Base-by-base conservation (phyloP, 1,140 invertebrate species). In the Dendrolimus kikuchii region DNA sequence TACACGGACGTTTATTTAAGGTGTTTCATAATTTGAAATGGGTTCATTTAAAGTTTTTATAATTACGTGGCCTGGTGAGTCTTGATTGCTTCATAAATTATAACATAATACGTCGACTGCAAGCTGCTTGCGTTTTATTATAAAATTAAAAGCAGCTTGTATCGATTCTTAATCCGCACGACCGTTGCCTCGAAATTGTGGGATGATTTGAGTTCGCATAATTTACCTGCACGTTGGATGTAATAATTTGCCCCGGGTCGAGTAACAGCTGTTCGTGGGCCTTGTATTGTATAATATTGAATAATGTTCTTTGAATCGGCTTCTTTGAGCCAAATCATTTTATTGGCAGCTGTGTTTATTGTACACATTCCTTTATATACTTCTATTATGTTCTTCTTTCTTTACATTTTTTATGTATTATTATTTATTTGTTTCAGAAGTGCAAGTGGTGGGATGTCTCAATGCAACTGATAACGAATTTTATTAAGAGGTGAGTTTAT, bases 361-460 rank as follows among this genome's bases (percentile, higher is more conserved):
- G 53, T 69, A 49, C 23, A 6, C 7, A 39, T 49, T 49, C 23
- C 23, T 23, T 23, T 23, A 23, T 23, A 23, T 23, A 23, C 23
- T 23, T 23, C 23, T 23, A 23, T 23, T 23, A 23, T 23, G 23
- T 23, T 3, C 23, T 23, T 23, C 23, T 23, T 23, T 23, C 23
- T 46, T 5, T 45, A 45, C 43, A 45, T 45, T 45, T 45, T 45
- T 40, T 9, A 7, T 45, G 44, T 51, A 40, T 53, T 55, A 2
- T 60, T 65, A 46, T 67, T 60, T 50, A 55, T 63, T 79, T 81
- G 74, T 84, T 82, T 46, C 76, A 85, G 81, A 74, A 77, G 81
- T 82, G 79, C 81, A 81, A 71, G 64, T 76, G 66, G 69, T 69
- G 78, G 73, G 70, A 85, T 82, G 77, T 68, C 68, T 66, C 71